Base-by-base conservation (phyloP, 2,113 vertebrate species). In the Zosterops borbonicus region DNA sequence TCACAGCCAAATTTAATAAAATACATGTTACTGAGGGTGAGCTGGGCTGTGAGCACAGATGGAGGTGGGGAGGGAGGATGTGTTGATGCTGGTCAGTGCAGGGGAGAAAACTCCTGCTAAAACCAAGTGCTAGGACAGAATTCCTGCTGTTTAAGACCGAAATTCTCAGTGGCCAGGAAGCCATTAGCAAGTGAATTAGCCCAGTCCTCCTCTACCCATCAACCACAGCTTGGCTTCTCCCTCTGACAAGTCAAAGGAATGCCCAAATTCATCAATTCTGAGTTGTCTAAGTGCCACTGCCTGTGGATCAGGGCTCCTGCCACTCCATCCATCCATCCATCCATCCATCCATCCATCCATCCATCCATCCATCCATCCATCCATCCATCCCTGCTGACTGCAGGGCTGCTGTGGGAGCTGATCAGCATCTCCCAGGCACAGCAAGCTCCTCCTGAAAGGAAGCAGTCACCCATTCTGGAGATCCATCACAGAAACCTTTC, bases 1-100 rank as follows among this genome's bases (percentile, higher is more conserved):
- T 91, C 49, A 74, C 74, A 93, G 55, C 35, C 77, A 94, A 83
- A 94, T 77, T 87, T 85, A 92, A 91, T 87, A 64, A 87, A 96
- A 84, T 49, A 58, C 0, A 1, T 46, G 65, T 84, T 82, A 53
- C 63, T 75, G 62, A 33, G 78, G 77, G 64, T 22, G 47, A 89
- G n/a, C 11, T 35, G 28, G 50, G 33, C 59, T 33, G 46, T 33
- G 52, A 68, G 69, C 31, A 63, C 28, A 49, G 70, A 42, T 4
- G 19, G 73, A 69, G 68, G 31, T 3, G 9, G 33, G 63, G 33
- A 85, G 44, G 41, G 70, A 75, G 39, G 90, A 70, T 28, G 53
- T 56, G 62, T 29, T 29, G 78, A 47, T 28, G 68, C 62, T 73
- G 60, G 18, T 35, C 76, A 56, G 62, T 14, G 28, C 39, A 63